Conservation (phyloP, 2,888 invertebrate genomes). For the Agrotis exclamationis region DNA sequence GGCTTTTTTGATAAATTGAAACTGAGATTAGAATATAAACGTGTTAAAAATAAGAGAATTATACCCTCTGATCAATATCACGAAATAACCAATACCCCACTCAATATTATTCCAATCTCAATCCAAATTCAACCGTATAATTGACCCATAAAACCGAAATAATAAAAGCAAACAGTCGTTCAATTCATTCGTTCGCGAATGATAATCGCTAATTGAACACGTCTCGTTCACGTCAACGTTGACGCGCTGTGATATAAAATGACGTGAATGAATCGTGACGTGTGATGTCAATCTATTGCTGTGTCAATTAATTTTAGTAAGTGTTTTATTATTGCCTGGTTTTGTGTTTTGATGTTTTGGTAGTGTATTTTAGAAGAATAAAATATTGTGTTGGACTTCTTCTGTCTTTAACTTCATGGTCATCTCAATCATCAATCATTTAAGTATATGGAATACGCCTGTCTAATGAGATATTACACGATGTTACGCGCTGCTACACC, state of each 20-base stretch:
- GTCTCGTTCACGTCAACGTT: slow-evolving; percentile 52
- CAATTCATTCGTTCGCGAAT: slow-evolving; percentile 52
- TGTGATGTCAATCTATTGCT: slow-evolving; percentile 37
- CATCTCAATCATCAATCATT: too few relatives aligned
- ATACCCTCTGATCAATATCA: background rate
- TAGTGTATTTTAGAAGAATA: background rate
- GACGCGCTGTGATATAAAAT: slow-evolving; percentile 60
- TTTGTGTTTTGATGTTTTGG: slow-evolving; percentile 1
- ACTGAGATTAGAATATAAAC: background rate
- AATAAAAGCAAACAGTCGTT: slow-evolving; percentile 50
- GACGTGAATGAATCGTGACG: slow-evolving; percentile 42
- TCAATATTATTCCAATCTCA: slow-evolving; percentile 16
- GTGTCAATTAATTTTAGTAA: slow-evolving; percentile 42
- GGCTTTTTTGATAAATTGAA: too few relatives aligned
- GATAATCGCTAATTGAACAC: slow-evolving; percentile 67
- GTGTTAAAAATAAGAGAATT: background rate
- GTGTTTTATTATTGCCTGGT: slow-evolving; percentile 32
- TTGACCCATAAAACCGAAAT: slow-evolving; percentile 34
- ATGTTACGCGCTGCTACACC: background rate
- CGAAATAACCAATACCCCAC: slow-evolving; percentile 4
- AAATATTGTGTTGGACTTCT: too few relatives aligned
- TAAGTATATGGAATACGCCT: too few relatives aligned
- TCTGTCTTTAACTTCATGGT: too few relatives aligned
- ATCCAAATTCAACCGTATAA: slow-evolving; percentile 37
- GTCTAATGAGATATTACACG: background rate